Percentiles rank a stretch among this genome's conserved stretches.
These are phyloP conservation scores for Pachycephus smyrnensis DNA, from an alignment of 2,888 invertebrate species.

Conservation along the genomic window DNA sequence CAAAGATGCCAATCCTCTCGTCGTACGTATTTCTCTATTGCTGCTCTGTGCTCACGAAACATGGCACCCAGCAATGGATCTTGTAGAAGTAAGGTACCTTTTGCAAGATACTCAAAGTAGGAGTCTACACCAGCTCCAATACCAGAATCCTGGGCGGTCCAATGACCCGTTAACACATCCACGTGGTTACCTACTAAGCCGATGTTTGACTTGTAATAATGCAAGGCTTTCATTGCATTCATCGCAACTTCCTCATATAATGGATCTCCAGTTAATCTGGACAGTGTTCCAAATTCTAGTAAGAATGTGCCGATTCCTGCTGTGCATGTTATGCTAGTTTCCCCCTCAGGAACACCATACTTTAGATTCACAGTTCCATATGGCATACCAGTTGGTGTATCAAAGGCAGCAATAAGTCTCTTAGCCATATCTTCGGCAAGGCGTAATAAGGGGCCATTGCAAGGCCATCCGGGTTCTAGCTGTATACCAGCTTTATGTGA, in stretches of 20 bases:
- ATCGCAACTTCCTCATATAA: constrained; percentile 95
- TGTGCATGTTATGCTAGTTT: constrained; percentile 97
- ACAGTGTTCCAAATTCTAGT: constrained; percentile 95
- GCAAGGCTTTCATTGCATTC: constrained; percentile 90
- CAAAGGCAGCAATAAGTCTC: constrained; percentile 89
- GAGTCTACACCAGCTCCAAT: constrained; percentile 97
- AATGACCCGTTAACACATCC: constrained; percentile 92
- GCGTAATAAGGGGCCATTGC: constrained; percentile 91
- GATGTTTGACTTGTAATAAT: constrained; percentile 86
- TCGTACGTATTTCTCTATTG: constrained; percentile 88
- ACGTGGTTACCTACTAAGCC: constrained; percentile 97
- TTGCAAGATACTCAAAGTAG: constrained; percentile 97
- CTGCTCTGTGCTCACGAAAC: constrained; percentile 83
- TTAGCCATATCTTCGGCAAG: constrained; percentile 96
- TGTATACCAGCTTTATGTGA: constrained; percentile 84
- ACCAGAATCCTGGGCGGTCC: constrained; percentile 98
- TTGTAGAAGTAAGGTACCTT: constrained; percentile 92
- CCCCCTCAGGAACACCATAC: constrained; percentile 92
- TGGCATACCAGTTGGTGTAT: constrained; percentile 95
- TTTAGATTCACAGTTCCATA: constrained; percentile 96
- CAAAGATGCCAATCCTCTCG: constrained; percentile 99
- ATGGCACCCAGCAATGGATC: constrained; percentile 91
- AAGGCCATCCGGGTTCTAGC: constrained; percentile 96
- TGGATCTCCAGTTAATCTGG: constrained; percentile 92
- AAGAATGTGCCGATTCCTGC: constrained; percentile 98